A percentile compares a stretch with the other conserved stretches of the same genome.
These are phyloP conservation scores for Xestia ashworthii DNA, from an alignment of 2,888 invertebrate genomes.

Conservation along the genomic window DNA sequence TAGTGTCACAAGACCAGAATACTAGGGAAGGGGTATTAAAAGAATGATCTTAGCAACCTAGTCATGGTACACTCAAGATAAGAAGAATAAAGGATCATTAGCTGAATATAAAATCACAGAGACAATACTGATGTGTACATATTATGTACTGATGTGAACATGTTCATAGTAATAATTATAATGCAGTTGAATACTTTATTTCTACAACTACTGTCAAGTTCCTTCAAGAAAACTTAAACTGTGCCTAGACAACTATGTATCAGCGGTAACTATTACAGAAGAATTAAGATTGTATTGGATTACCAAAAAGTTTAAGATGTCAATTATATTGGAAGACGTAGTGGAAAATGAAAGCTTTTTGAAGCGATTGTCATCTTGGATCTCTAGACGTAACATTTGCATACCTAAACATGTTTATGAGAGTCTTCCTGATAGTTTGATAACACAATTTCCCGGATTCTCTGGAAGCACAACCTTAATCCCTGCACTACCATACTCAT, in stretches of 20 bases:
- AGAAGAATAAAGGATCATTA: neutral
- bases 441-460: neutral
- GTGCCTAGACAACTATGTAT: neutral
- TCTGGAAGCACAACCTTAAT: constrained; percentile 47
- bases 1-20: neutral
- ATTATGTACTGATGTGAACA: neutral
- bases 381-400: neutral
- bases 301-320: neutral
- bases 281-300: neutral
- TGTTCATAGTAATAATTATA: neutral
- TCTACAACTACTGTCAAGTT: neutral
- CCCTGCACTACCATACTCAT: constrained; percentile 40
- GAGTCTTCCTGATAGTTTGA: neutral
- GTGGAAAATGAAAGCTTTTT: neutral
- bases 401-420: no score
- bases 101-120: neutral
- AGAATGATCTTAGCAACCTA: neutral
- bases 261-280: neutral
- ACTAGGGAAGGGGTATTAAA: neutral
- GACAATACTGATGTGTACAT: neutral
- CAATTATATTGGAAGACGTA: neutral
- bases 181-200: neutral
- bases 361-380: neutral
- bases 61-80: neutral
- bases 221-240: neutral